Evolutionary conservation across 2,888 invertebrate species (phyloP), one percentile per base, ranked within the genome.

Genomic region (Mermis nigrescens): DNA sequence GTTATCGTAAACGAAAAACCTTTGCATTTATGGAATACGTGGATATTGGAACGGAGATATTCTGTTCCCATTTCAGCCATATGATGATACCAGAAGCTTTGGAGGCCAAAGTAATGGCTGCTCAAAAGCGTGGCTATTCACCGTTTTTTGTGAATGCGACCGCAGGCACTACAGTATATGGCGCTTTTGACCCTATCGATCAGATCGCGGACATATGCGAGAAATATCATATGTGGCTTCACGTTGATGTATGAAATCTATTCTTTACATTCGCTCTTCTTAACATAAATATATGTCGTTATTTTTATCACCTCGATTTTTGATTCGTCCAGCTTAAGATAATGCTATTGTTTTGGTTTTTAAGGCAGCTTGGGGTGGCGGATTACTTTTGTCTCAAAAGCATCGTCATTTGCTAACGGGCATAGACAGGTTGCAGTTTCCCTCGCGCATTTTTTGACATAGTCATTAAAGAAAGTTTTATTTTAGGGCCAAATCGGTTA

Each of bases 101-200:
- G 73, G 92, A 94, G 75, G 80, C 85, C 59, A 80, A 88, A 62
- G 84, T 98, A 63, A 72, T 83, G 60, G 83, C 85, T 70, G 82
- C 87, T 65, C 85, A 85, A 76, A 81, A 82, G 46, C 81, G 82
- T 69, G 94, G 94, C 0, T 80, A 86, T 75, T 82, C 83, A 45
- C 94, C 95, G 1, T 91, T 94, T 80, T 92, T 95, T 78, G 94
- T 95, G 61, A 86, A 84, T 73, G 87, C 85, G 56, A 95, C 94
- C 0, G 84, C 89, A 0, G 95, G 95, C 7, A 94, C 95, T 0
- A 98, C 95, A 0, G 95, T 98, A 58, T 81, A 94, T 68, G 95
- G 95, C 1, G 86, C 95, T 1, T 95, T 91, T 74, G 95, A 98
- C 78, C 90, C 92, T 0, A 82, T 98, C 65, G 78, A 81, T 62